Conservation (phyloP, 2,888 invertebrate species). For the Stenodema calcarata region DNA sequence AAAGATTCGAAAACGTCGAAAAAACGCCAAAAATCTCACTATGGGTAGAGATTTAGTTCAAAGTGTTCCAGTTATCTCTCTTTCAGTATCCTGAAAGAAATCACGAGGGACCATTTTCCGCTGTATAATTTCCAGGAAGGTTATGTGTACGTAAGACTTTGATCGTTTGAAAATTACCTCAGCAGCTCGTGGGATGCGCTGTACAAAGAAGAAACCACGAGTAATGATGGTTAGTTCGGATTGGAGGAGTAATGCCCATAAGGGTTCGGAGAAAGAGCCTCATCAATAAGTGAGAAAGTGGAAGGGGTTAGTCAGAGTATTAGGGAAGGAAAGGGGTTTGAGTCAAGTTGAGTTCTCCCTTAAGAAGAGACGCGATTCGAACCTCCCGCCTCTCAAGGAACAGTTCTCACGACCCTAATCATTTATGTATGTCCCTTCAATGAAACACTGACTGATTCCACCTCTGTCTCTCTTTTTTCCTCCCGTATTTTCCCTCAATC, state of each 20-base stretch:
- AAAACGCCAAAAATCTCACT: no score
- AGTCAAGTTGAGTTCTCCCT: neutral
- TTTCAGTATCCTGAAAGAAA: no score
- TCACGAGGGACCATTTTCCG: no score
- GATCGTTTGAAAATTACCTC: no score
- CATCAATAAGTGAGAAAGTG: slow-evolving; percentile 16
- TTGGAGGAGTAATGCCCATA: neutral
- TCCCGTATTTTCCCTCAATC: neutral
- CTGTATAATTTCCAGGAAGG: no score
- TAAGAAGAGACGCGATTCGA: neutral
- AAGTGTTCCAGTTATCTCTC: no score
- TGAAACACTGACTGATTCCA: slow-evolving; percentile 34
- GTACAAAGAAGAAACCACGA: neutral
- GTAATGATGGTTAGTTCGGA: slow-evolving; percentile 9
- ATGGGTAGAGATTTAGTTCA: no score
- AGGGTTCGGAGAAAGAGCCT: neutral
- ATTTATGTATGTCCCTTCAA: slow-evolving; percentile 41
- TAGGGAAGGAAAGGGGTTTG: neutral
- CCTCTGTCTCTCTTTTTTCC: neutral
- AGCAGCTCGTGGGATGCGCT: no score
- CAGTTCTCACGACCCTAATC: slow-evolving; percentile 32
- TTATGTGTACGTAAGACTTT: no score
- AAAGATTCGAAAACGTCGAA: no score
- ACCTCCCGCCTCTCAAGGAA: neutral
- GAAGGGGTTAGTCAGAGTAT: neutral